Evolutionary conservation across 2,888 invertebrate genomes (phyloP).

Genomic region (Chymomyza caudatula): DNA sequence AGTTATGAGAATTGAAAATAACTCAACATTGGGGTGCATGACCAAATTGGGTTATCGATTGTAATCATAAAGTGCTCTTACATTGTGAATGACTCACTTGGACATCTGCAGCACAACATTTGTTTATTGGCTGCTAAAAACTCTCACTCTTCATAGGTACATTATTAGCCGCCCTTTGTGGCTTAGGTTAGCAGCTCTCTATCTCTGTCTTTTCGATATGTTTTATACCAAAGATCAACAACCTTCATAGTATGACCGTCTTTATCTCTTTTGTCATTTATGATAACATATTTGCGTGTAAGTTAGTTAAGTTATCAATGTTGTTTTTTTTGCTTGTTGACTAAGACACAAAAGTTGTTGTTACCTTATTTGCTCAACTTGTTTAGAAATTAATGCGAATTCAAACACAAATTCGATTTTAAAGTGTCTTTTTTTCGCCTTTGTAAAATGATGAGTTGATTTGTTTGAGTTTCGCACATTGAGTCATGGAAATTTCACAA

Average conservation of each 20-base stretch:
- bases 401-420: constrained; percentile 33
- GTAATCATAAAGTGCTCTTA: background rate
- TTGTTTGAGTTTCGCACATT: constrained; percentile 11
- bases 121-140: constrained; percentile 3
- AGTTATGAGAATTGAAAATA: background rate
- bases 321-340: constrained; percentile 19
- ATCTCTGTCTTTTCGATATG: constrained; percentile 19
- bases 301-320: constrained; percentile 41
- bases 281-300: constrained; percentile 42
- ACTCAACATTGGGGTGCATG: background rate
- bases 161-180: background rate
- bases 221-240: background rate
- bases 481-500: constrained; percentile 55
- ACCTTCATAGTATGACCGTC: background rate
- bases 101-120: background rate
- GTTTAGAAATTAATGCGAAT: constrained; percentile 60
- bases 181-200: constrained; percentile 18
- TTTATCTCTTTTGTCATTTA: constrained; percentile 51
- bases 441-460: background rate
- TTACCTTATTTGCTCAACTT: constrained; percentile 48
- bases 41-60: background rate
- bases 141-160: background rate
- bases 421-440: constrained; percentile 31
- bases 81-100: background rate
- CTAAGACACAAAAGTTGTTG: constrained; percentile 35